Evolutionary conservation across 2,888 invertebrate species (phyloP), one percentile per base, ranked within the genome.

Genomic region (Scotopteryx bipunctaria): DNA sequence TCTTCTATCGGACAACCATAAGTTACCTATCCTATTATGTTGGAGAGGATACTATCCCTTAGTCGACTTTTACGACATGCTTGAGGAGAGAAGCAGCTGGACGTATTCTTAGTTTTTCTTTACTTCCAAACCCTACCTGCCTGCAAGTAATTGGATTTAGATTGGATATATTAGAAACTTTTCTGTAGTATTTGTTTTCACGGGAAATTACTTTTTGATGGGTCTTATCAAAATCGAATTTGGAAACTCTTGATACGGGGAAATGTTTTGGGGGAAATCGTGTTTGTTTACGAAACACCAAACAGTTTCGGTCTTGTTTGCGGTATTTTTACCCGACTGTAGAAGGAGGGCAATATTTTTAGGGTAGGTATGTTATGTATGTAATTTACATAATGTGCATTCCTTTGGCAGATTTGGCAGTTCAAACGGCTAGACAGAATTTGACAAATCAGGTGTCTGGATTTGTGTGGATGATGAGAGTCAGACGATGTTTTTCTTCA

Each of bases 151-250:
- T 88, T 86, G 82, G 84, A 83, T 82, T 87, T 83, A 83, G 86
- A 89, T 89, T 86, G 83, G 81, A 82, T 80, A 74, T 81, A 85
- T 88, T 85, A 85, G 77, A 80, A 80, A 80, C 79, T 84, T 86
- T 82, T 82, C 76, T 76, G 66, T 72, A 70, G 71, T 76, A 73
- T 82, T 86, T 85, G 83, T 86, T 86, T 86, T 81, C 71, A 69
- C 63, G 65, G 75, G 67, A 85, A 86, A 89, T 80, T 73, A 81
- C 81, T 79, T 84, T 87, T 86, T 88, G 86, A 89, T 87, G 76
- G 76, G 65, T 73, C 76, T 67, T 76, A 87, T 88, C 82, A 85
- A 86, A 87, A 80, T 76, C 78, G 69, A 79, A 81, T 89, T 87
- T 79, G 61, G 69, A 46, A 54, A 55, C 61, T 44, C 41, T 33